These are phyloP conservation scores for Drosophila sp. DNA, from an alignment of 1,140 invertebrate species.

Conservation along the genomic window DNA sequence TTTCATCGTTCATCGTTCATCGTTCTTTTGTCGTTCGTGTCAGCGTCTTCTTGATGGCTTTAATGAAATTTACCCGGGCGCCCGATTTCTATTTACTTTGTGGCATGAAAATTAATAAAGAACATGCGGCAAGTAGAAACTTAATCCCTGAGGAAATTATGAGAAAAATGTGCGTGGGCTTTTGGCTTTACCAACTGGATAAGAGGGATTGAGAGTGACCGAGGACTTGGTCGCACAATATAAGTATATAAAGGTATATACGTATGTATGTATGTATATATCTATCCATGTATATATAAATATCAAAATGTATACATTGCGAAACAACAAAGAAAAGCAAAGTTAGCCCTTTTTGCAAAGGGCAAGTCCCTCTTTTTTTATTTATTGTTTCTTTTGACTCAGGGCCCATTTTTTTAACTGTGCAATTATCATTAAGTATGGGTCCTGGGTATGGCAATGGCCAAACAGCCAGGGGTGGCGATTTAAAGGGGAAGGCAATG, in stretches of 20 bases:
- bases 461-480: constrained; percentile 28
- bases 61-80: constrained; percentile 76
- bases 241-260: constrained; percentile 17
- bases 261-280: background rate
- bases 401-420: constrained; percentile 26
- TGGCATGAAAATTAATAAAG: constrained; percentile 74
- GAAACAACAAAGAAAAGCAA: constrained; percentile 36
- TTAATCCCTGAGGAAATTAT: constrained; percentile 80
- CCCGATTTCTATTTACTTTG: constrained; percentile 75
- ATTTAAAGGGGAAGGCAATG: background rate
- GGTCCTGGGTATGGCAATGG: constrained; percentile 1
- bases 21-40: constrained; percentile 15
- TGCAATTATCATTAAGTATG: constrained; percentile 77
- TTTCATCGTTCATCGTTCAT: constrained; percentile 23
- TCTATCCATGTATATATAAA: too few relatives aligned
- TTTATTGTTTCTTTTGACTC: constrained; percentile 37
- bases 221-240: constrained; percentile 58
- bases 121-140: constrained; percentile 70
- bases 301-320: constrained; percentile 1
- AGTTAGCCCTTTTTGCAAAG: constrained; percentile 52
- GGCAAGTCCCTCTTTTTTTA: constrained; percentile 31
- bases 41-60: constrained; percentile 34
- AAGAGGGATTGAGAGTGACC: background rate
- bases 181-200: constrained; percentile 34
- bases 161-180: constrained; percentile 75